A percentile compares a stretch with the other conserved stretches of the same genome.
These are phyloP conservation scores for Lagodon rhomboides DNA, from an alignment of 2,797 vertebrate species.

Conservation along the genomic window DNA sequence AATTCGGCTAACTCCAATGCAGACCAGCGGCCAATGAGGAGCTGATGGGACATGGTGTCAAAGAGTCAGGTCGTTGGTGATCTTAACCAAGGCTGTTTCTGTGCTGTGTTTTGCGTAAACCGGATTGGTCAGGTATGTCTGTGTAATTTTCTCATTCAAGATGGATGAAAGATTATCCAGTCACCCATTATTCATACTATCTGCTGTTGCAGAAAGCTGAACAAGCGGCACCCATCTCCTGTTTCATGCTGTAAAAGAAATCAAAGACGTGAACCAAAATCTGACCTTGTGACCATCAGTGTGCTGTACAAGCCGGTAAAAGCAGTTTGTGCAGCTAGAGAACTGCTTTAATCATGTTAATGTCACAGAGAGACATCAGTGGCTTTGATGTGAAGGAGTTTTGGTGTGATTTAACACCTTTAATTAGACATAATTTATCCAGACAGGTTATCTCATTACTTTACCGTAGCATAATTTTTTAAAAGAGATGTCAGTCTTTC, in stretches of 20 bases:
- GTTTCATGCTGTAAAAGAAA: background rate
- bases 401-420: constrained; percentile 14
- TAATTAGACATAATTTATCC: constrained; percentile 5
- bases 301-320: background rate
- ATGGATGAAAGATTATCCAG: constrained; percentile 5
- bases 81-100: too few relatives aligned
- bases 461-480: background rate
- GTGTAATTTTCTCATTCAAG: background rate
- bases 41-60: too few relatives aligned
- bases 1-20: too few relatives aligned
- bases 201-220: background rate
- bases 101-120: too few relatives aligned
- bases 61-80: too few relatives aligned
- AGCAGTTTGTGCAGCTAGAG: background rate
- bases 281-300: constrained; percentile 5
- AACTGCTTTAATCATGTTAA: background rate
- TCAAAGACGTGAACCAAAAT: background rate
- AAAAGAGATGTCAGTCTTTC: background rate
- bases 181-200: background rate
- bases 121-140: background rate
- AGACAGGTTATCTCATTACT: constrained; percentile 3
- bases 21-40: too few relatives aligned
- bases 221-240: background rate
- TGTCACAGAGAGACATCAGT: background rate
- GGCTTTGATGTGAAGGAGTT: background rate